These are phyloP conservation scores for Cheirogaleus major DNA, from an alignment of 2,797 vertebrate species.

Conservation along the genomic window DNA sequence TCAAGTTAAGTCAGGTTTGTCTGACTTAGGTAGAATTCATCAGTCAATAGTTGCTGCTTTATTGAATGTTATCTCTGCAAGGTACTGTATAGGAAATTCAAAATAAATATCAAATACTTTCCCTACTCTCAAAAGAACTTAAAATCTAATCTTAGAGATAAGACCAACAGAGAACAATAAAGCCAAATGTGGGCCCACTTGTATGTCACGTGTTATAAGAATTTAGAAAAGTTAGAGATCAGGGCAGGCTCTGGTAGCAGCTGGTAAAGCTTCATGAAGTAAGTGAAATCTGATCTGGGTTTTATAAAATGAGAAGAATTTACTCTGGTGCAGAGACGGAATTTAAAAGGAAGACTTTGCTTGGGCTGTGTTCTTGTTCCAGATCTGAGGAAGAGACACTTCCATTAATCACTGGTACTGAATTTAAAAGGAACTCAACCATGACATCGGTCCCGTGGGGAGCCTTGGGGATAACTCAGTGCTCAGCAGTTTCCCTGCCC, in stretches of 20 bases:
- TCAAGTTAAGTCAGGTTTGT: not conserved
- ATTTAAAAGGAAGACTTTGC: slow-evolving; percentile 1
- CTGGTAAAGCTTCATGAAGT: not conserved
- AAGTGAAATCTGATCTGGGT: not conserved
- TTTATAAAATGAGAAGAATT: not conserved
- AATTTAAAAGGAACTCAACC: slow-evolving; percentile 1
- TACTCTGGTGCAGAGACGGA: not conserved
- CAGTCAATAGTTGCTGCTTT: not conserved
- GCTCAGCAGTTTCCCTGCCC: not conserved
- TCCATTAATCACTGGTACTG: not conserved
- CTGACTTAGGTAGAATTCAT: slow-evolving; percentile 24
- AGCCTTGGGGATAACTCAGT: not conserved
- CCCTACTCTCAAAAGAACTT: not conserved
- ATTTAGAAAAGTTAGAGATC: not conserved
- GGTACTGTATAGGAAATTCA: not conserved
- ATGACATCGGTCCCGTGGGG: not conserved
- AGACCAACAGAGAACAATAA: not conserved
- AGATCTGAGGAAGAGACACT: not conserved
- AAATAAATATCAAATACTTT: slow-evolving; percentile 1
- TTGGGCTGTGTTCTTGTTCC: not conserved
- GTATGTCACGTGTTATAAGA: not conserved
- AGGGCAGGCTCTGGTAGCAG: not conserved
- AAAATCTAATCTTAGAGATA: slow-evolving; percentile 10
- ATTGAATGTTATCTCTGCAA: not conserved
- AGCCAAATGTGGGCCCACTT: not conserved